Conservation (phyloP, 1,140 invertebrate genomes). For the Leptoteleia sp. region DNA sequence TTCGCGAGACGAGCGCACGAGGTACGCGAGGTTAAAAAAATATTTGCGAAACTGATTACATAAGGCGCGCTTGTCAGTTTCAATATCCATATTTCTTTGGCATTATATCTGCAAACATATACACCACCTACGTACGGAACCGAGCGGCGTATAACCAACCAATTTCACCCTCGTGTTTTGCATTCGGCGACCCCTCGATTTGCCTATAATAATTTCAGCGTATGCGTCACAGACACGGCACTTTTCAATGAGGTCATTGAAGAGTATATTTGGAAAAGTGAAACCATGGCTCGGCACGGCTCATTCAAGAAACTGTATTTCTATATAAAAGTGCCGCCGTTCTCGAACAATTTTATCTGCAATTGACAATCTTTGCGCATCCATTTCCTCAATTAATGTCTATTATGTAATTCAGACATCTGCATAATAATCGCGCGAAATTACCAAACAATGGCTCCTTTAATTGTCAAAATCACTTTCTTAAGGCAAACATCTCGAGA, state of each 20-base stretch:
- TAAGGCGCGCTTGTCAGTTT: slow-evolving; percentile 41
- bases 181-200: slow-evolving; percentile 53
- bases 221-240: slow-evolving; percentile 54
- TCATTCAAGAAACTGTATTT: slow-evolving; percentile 47
- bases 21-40: slow-evolving; percentile 11
- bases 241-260: slow-evolving; percentile 53
- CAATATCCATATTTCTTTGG: slow-evolving; percentile 37
- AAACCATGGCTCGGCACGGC: slow-evolving; percentile 26
- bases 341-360: slow-evolving; percentile 14
- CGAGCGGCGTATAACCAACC: slow-evolving; percentile 20
- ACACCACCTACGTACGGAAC: slow-evolving; percentile 26
- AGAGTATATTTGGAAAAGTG: slow-evolving; percentile 57
- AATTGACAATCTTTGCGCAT: slow-evolving; percentile 17
- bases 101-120: slow-evolving; percentile 49
- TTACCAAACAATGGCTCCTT: no score
- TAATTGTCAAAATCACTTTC: no score
- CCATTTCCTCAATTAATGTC: no score
- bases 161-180: slow-evolving; percentile 59
- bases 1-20: no score
- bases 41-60: slow-evolving; percentile 36
- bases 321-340: slow-evolving; percentile 1
- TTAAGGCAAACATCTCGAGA: no score
- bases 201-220: slow-evolving; percentile 61
- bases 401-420: no score
- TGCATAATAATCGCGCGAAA: no score